phyloP scores from a whole-genome alignment of 2,888 invertebrate species.

The Conus canariensis region DNA sequence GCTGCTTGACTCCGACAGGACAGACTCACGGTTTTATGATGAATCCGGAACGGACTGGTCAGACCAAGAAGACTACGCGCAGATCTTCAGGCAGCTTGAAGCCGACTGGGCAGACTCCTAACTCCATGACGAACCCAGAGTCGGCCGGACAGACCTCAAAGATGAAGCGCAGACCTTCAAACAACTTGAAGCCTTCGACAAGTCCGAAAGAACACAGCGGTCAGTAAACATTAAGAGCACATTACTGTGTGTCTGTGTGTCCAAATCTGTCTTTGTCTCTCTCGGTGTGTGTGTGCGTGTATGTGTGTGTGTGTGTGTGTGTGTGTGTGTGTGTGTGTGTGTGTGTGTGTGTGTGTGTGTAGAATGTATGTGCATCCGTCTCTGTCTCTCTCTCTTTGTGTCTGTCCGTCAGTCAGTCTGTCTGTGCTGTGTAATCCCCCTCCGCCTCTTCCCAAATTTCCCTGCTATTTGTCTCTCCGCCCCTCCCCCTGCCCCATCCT shows the following conservation, averaged over 20 bases:
- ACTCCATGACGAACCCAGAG: neutral
- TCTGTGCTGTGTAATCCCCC: neutral
- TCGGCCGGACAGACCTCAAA: neutral
- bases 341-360: no score
- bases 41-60: no score
- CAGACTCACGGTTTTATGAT: no score
- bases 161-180: neutral
- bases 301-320: neutral
- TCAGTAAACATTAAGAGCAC: neutral
- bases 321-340: no score
- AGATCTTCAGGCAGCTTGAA: neutral
- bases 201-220: neutral
- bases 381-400: neutral
- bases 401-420: neutral
- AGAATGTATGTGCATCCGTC: neutral
- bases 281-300: neutral
- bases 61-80: no score
- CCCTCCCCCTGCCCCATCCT: no score
- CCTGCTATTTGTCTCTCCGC: no score
- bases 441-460: no score
- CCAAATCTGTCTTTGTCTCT: neutral
- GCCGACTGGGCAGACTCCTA: neutral
- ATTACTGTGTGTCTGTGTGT: slow-evolving; percentile 20
- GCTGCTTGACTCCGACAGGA: no score
- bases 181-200: neutral